A percentile compares a stretch with the other conserved stretches of the same genome.
These are phyloP conservation scores for Sphenodon punctatus DNA, from an alignment of 2,797 vertebrate species.

Conservation along the genomic window DNA sequence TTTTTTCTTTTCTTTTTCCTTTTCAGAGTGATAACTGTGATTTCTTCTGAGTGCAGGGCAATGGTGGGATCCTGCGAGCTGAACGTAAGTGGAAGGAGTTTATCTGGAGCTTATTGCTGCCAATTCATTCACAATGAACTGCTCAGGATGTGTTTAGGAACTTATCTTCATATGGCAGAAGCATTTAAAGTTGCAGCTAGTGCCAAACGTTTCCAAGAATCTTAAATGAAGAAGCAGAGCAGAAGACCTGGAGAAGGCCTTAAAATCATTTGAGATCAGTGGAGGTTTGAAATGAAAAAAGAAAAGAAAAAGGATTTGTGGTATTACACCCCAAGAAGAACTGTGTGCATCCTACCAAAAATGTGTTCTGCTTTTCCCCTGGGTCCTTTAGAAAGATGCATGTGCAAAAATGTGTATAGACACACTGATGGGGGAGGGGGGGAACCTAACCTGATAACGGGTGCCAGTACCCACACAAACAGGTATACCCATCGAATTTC, in stretches of 20 bases:
- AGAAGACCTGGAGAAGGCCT: neutral
- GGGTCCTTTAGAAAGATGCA: neutral
- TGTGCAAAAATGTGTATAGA: neutral
- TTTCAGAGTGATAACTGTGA: conserved; percentile 8
- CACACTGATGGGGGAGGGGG: no score
- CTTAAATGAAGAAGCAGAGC: neutral
- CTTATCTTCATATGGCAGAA: neutral
- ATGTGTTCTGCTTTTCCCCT: neutral
- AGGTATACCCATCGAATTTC: no score
- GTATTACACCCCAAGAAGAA: neutral
- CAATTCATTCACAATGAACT: neutral
- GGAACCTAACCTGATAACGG: no score
- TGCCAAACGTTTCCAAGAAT: conserved; percentile 12
- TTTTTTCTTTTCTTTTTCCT: conserved; percentile 25
- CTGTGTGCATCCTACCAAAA: conserved; percentile 10
- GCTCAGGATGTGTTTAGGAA: neutral
- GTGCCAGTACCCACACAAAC: no score
- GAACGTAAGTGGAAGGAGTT: neutral
- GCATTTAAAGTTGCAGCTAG: neutral
- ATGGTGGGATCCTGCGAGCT: neutral
- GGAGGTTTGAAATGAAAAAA: conserved; percentile 22
- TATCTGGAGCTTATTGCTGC: neutral
- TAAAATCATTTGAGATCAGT: conserved; percentile 6
- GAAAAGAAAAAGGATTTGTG: neutral
- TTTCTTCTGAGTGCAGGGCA: neutral